These are phyloP conservation scores for Drosophila nigritarsus DNA, from an alignment of 2,888 invertebrate genomes.

Conservation along the genomic window DNA sequence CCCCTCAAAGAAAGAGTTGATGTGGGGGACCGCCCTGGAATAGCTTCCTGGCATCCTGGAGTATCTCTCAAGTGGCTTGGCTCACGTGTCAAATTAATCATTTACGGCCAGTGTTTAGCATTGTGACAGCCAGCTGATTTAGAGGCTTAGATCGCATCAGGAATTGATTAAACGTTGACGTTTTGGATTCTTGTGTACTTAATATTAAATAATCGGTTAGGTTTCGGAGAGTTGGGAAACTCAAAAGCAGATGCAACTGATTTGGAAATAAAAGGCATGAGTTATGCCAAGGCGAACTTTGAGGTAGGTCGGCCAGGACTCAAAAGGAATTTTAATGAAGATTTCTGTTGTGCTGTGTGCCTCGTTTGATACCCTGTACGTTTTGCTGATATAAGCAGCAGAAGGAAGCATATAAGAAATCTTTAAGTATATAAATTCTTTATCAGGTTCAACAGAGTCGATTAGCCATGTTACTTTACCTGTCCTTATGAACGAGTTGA, in stretches of 20 bases:
- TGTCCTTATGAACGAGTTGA: too few species aligned
- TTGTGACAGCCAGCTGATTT: constrained; percentile 72
- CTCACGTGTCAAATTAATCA: constrained; percentile 80
- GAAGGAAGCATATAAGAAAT: background rate
- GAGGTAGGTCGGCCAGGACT: constrained; percentile 32
- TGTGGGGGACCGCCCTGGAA: constrained; percentile 65
- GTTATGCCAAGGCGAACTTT: constrained; percentile 15
- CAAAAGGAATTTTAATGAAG: constrained; percentile 25
- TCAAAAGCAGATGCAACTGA: constrained; percentile 38
- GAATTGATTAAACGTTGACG: constrained; percentile 44
- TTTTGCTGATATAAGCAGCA: background rate
- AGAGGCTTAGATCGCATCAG: constrained; percentile 52
- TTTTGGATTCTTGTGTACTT: constrained; percentile 15
- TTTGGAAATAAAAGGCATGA: constrained; percentile 25
- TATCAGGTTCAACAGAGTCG: too few species aligned
- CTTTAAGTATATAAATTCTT: background rate
- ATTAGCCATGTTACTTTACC: too few species aligned
- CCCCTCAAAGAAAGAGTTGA: constrained; percentile 65
- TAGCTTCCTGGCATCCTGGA: constrained; percentile 18
- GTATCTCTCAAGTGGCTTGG: constrained; percentile 58
- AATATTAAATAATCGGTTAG: constrained; percentile 11
- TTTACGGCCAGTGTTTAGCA: constrained; percentile 36
- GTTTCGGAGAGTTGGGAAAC: background rate
- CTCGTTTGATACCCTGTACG: background rate
- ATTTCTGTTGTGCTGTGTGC: background rate